Evolutionary conservation across 2,113 vertebrate species (phyloP).

Genomic region (Myiagra hebetior): DNA sequence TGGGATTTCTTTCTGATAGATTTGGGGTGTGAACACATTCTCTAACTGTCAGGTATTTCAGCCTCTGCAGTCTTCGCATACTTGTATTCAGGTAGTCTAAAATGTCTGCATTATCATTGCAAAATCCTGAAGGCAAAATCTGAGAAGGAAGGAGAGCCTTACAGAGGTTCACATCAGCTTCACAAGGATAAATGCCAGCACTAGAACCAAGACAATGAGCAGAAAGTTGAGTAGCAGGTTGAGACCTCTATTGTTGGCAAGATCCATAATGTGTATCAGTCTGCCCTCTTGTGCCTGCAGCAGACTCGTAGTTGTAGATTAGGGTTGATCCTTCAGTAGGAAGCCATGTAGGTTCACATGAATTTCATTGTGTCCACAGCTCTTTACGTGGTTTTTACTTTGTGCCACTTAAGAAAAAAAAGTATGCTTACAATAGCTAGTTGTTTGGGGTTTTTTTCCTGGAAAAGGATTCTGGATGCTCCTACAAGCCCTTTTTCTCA

Average conservation of each 20-base stretch:
- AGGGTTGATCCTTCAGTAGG: not conserved
- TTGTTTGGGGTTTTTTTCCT: not conserved
- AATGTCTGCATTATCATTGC: not conserved
- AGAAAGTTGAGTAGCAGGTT: slow-evolving; percentile 80
- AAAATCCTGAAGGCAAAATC: not conserved
- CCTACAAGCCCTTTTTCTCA: not conserved
- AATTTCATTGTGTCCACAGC: not conserved
- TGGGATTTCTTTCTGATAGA: not conserved
- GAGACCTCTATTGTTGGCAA: slow-evolving; percentile 72
- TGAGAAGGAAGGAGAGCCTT: not conserved
- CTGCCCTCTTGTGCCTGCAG: slow-evolving; percentile 16
- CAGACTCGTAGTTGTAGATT: not conserved
- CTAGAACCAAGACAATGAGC: slow-evolving; percentile 76
- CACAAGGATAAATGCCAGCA: slow-evolving; percentile 78
- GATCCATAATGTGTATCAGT: slow-evolving; percentile 65
- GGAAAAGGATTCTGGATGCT: not conserved
- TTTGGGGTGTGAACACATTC: not conserved
- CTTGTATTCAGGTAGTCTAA: not conserved
- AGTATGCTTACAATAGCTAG: not conserved
- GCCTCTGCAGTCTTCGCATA: not conserved
- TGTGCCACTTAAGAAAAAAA: not conserved
- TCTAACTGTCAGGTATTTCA: not conserved
- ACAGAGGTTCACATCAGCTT: slow-evolving; percentile 70
- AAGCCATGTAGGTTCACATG: not conserved
- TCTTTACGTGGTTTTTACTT: not conserved